Conservation (phyloP, 2,113 vertebrate genomes). For the Lepus timidus region DNA sequence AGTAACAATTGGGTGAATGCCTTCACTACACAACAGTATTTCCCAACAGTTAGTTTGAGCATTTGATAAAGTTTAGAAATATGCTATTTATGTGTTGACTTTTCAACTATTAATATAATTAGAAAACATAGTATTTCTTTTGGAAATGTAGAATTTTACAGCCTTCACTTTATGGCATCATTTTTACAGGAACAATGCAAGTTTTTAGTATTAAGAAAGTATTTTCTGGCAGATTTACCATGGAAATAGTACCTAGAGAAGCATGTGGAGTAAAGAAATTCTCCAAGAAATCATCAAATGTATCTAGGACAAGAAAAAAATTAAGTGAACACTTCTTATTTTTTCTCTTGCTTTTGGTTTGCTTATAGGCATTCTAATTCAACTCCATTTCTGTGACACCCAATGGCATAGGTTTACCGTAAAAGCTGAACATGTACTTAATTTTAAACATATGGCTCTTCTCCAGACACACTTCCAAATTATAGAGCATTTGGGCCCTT, state of each 20-base stretch:
- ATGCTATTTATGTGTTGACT: not conserved
- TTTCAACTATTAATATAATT: constrained; percentile 36
- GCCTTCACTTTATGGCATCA: not conserved
- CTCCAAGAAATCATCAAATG: not conserved
- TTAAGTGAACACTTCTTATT: not conserved
- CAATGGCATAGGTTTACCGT: constrained; percentile 36
- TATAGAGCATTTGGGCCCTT: not conserved
- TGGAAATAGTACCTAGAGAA: not conserved
- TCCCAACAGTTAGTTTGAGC: not conserved
- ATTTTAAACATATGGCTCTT: constrained; percentile 59
- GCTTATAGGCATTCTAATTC: constrained; percentile 29
- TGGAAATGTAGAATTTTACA: not conserved
- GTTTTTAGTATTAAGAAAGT: not conserved
- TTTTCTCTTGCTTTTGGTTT: constrained; percentile 10
- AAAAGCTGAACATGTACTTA: constrained; percentile 39
- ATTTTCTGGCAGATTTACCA: not conserved
- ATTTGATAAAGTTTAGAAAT: constrained; percentile 5
- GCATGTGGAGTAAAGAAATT: not conserved
- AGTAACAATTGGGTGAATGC: not conserved
- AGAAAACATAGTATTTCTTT: constrained; percentile 14
- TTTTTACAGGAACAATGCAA: not conserved
- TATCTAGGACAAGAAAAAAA: not conserved
- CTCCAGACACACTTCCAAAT: constrained; percentile 55
- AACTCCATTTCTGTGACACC: not conserved
- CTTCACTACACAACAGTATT: constrained; percentile 5